phyloP scores from a whole-genome alignment of 2,888 invertebrate species.

The Chrysomela aeneicollis region DNA sequence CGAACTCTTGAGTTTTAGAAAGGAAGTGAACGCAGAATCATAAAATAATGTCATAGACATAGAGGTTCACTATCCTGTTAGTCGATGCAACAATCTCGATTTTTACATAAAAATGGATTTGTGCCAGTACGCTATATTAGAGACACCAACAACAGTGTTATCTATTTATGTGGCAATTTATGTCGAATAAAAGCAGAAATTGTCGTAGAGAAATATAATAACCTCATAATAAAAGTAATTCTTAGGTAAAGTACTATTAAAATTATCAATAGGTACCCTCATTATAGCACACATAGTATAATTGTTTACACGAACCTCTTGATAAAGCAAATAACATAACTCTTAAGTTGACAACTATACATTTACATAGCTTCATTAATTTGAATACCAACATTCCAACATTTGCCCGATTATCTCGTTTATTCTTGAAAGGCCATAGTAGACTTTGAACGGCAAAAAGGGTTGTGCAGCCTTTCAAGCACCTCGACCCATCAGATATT shows the following conservation, averaged over 20 bases:
- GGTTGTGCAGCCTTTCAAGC: too few species aligned
- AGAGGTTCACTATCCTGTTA: too few species aligned
- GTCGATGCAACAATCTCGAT: too few species aligned
- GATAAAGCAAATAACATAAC: constrained; percentile 4
- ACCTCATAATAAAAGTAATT: not conserved
- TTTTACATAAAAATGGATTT: too few species aligned
- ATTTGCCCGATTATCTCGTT: not conserved
- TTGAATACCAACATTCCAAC: not conserved
- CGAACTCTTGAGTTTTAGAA: too few species aligned
- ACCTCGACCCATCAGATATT: too few species aligned
- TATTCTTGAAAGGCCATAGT: too few species aligned
- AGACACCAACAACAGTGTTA: not conserved
- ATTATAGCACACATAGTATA: not conserved
- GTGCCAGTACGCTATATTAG: too few species aligned
- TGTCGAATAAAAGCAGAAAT: not conserved
- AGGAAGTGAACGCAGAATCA: too few species aligned
- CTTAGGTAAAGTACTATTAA: not conserved
- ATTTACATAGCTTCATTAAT: not conserved
- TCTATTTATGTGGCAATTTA: not conserved
- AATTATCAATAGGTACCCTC: not conserved
- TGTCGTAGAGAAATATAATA: not conserved
- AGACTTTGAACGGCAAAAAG: too few species aligned
- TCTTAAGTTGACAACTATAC: not conserved
- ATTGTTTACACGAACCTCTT: not conserved
- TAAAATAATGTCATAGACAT: too few species aligned